Evolutionary conservation across 1,140 invertebrate genomes (phyloP), one percentile per base, ranked within the genome.

Genomic region (Eueides isabella): DNA sequence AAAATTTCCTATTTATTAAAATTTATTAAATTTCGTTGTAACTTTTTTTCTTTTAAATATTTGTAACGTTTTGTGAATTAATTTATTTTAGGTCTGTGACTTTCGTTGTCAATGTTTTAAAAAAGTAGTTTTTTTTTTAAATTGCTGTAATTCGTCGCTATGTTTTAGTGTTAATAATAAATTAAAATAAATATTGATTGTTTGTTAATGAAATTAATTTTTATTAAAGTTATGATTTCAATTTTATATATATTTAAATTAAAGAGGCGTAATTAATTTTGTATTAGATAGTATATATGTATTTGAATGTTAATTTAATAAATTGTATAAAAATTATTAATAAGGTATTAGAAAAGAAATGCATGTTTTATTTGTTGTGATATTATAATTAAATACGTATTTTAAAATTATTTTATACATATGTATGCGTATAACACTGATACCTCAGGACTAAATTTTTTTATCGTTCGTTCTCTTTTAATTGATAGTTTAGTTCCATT

Each of bases 181-280:
- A 38, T 38, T 16, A 38, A n/a, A 4, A 38, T 38, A 9, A 33
- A 33, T 33, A 33, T 9, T 33, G 31, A 44, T 44, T 44, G n/a
- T 44, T 44, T 44, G 7, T 14, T 44, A 19, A n/a, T 12, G n/a
- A 44, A n/a, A 14, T 44, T 2, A 55, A 23, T 55, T 55, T n/a
- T 23, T 55, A 55, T 26, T 55, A 55, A 55, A 55, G 41, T n/a
- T 44, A 44, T 44, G n/a, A 44, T 44, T 44, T 44, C n/a, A 44
- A 44, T 16, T n/a, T n/a, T n/a, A 16, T 19, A 19, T 44, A 44
- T 44, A 55, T 26, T 26, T 55, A 55, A 55, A 55, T 55, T 26
- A 55, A 55, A 55, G 48, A 55, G n/a, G 19, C 48, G 48, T 23
- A 12, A 55, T 11, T 26, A 55, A 55, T 55, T 55, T 26, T 55